phyloP scores from a whole-genome alignment of 37 sponge, comb jelly and placozoan species.

The Oscarella lobularis region DNA sequence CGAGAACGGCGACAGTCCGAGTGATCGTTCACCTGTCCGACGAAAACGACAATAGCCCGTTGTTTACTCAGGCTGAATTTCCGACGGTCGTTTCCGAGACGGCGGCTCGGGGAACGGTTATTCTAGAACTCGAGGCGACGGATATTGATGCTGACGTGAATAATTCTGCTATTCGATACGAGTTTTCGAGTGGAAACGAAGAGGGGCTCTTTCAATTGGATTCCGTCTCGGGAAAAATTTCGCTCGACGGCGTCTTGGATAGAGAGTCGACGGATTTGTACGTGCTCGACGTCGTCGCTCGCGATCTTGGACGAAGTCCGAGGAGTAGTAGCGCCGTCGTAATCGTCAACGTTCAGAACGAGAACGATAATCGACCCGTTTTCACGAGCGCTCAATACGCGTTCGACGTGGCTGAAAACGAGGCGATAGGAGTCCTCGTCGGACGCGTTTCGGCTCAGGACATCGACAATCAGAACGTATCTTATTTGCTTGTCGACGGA shows the following conservation, averaged over 20 bases:
- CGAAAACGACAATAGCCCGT: neutral
- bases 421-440: neutral
- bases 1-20: neutral
- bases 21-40: neutral
- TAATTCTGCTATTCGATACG: neutral
- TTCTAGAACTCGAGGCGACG: neutral
- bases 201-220: neutral
- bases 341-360: neutral
- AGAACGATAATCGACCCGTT: conserved; percentile 1
- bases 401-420: neutral
- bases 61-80: neutral
- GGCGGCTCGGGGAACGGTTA: neutral
- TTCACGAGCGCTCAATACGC: neutral
- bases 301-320: neutral
- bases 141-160: neutral
- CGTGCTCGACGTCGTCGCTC: neutral
- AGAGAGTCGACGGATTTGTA: neutral
- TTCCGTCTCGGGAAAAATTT: neutral
- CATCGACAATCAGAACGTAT: neutral
- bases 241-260: neutral
- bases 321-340: neutral
- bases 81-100: neutral
- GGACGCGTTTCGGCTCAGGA: neutral
- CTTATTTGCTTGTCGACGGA: neutral
- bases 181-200: neutral